Evolutionary conservation across 2,113 vertebrate species (phyloP).

Genomic region (Heterotilapia buettikoferi): DNA sequence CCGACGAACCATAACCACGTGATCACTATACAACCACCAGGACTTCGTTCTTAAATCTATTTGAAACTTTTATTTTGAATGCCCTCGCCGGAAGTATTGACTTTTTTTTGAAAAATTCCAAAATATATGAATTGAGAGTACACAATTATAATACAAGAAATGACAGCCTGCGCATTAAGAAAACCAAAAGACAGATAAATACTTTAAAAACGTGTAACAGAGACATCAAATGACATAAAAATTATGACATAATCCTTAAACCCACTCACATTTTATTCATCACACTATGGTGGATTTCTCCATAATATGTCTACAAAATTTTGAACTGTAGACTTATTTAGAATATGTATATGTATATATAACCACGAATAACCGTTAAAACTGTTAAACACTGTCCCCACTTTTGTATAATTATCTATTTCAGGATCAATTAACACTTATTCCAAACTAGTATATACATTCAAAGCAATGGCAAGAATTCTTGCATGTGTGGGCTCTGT

Average conservation of each 20-base stretch:
- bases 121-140: neutral
- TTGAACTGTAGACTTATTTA: neutral
- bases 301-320: neutral
- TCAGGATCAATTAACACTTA: neutral
- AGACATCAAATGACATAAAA: neutral
- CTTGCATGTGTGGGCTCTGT: neutral
- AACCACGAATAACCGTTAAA: neutral
- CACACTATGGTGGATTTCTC: neutral
- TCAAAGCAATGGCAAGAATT: neutral
- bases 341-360: neutral
- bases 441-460: neutral
- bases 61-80: neutral
- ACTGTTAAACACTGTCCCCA: neutral
- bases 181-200: neutral
- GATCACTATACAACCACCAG: neutral
- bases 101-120: neutral
- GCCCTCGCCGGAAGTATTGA: neutral
- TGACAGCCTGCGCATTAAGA: neutral
- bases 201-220: neutral
- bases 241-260: neutral
- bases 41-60: neutral
- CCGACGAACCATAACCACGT: neutral
- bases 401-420: neutral
- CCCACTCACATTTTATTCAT: neutral
- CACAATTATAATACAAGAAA: neutral